Evolutionary conservation across 1,140 invertebrate genomes (phyloP), one percentile per base, ranked within the genome.

Genomic region (Proctacanthus coquilletti): DNA sequence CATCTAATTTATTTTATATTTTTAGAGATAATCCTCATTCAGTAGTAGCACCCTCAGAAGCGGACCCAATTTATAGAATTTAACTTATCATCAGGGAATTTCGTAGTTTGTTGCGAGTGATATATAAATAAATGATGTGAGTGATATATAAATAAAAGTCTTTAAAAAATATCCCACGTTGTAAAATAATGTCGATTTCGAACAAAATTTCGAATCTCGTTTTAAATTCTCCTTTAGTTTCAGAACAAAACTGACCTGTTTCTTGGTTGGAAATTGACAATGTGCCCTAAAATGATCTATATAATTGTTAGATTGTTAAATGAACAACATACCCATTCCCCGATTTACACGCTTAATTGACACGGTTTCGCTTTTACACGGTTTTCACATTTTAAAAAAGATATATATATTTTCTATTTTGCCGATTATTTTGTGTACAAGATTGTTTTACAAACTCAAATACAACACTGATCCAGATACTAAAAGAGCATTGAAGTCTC

Each of bases 341-440:
- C 44, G 33, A 14, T 45, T 41, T 39, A 53, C 53, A 50, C 50
- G 51, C 48, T 52, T 8, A n/a, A 8, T 27, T n/a, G 23, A 9
- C 48, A 39, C 41, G 41, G 29, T 34, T 34, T 30, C 30, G 36
- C 29, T 27, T 23, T 19, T 18, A 21, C n/a, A 9, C 21, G 42
- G 36, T 41, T 45, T 45, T 42, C 27, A 34, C 30, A 23, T 36
- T 38, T 19, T 14, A 36, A 36, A 21, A 18, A 36, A 36, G 32
- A 45, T 42, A 46, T 46, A 23, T 33, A 19, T 19, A 35, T 40
- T 31, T 45, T 46, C 45, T 46, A 46, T 46, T 40, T 19, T 34
- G 6, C 15, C 21, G 18, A 10, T 10, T 10, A 10, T 27, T 27
- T 27, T 27, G n/a, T 27, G 10, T n/a, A 3, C 13, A 21, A 13